phyloP scores from a whole-genome alignment of 2,888 invertebrate species.

The Cheilosia pagana region DNA sequence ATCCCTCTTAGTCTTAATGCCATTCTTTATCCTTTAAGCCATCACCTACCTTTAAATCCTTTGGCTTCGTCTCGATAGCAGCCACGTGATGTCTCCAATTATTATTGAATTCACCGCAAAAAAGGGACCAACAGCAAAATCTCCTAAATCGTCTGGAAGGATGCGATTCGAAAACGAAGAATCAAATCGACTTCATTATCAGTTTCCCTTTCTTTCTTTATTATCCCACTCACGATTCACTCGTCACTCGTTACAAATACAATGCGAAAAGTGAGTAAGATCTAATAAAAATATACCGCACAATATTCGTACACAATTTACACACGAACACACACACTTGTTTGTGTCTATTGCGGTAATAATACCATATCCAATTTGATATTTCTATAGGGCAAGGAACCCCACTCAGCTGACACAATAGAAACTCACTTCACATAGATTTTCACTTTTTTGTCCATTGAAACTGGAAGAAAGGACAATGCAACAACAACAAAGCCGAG shows the following conservation, averaged over 20 bases:
- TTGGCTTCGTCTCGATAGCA: neutral
- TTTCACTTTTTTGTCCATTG: constrained; percentile 21
- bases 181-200: constrained; percentile 34
- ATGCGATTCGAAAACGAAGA: constrained; percentile 23
- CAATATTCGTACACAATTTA: constrained; percentile 8
- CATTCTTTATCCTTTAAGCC: neutral
- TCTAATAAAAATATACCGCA: constrained; percentile 18
- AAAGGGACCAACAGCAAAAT: constrained; percentile 16
- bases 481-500: constrained; percentile 14
- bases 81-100: constrained; percentile 26
- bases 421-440: constrained; percentile 43
- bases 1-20: neutral
- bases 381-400: constrained; percentile 14
- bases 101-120: constrained; percentile 10
- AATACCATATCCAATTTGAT: constrained; percentile 40
- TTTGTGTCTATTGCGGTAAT: constrained; percentile 16
- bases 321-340: constrained; percentile 10
- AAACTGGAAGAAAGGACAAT: constrained; percentile 27
- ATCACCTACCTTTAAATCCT: constrained; percentile 31
- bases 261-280: neutral
- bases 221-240: neutral
- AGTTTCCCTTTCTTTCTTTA: neutral
- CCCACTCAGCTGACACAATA: constrained; percentile 36
- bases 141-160: constrained; percentile 34
- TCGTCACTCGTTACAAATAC: neutral